A percentile compares a stretch with the other conserved stretches of the same genome.
Conservation (phyloP, 1,140 invertebrate species). For the Lepidurus arcticus region DNA sequence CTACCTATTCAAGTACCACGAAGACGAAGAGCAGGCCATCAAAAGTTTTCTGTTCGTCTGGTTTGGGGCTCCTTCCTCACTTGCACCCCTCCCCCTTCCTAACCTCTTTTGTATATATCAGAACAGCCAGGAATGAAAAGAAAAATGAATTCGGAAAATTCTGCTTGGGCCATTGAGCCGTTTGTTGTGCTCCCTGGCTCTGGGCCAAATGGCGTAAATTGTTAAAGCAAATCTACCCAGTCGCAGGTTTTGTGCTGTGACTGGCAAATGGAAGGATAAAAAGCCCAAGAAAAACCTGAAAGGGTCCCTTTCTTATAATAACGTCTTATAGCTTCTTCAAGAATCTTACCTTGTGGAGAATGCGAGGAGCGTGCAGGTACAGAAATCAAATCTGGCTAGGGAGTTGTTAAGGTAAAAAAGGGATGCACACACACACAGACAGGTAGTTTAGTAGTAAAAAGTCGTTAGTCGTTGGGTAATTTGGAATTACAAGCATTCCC, state of each 20-base stretch:
- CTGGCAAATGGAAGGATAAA: background rate
- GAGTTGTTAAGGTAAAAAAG: background rate
- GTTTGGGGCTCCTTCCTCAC: background rate
- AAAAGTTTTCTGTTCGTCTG: slow-evolving; percentile 7
- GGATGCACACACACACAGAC: background rate
- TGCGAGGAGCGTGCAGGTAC: slow-evolving; percentile 16
- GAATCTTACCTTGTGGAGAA: background rate
- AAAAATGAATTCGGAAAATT: slow-evolving; percentile 6
- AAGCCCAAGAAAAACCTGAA: background rate
- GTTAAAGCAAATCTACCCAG: background rate
- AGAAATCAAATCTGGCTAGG: background rate
- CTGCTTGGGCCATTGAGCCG: background rate
- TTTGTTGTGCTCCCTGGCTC: background rate
- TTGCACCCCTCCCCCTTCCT: background rate
- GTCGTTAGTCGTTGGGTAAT: slow-evolving; percentile 21
- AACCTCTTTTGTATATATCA: background rate
- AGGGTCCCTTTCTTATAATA: background rate
- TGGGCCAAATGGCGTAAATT: slow-evolving; percentile 18
- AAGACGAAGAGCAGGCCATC: background rate
- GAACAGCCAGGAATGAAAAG: slow-evolving; percentile 5
- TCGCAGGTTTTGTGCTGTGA: background rate
- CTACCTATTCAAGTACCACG: slow-evolving; percentile 1
- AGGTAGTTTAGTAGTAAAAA: slow-evolving; percentile 5
- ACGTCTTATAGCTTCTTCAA: background rate
- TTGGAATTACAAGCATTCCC: slow-evolving; percentile 11